Conservation (phyloP, 2,888 invertebrate genomes). For the Caenorhabditis wallacei region DNA sequence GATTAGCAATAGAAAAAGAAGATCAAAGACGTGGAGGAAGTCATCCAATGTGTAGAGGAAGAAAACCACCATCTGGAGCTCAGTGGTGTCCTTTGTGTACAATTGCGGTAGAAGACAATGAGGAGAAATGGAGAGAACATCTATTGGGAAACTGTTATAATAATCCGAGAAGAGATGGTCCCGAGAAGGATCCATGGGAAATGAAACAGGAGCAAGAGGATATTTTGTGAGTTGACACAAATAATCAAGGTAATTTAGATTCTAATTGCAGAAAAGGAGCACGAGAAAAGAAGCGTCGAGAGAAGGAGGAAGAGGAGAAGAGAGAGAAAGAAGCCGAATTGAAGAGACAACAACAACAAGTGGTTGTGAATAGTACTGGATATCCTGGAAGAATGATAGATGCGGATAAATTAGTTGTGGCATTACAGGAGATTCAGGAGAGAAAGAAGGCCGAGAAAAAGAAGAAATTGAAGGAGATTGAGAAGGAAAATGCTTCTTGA, state of each 20-base stretch:
- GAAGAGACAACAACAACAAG: constrained; percentile 45
- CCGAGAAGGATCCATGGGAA: constrained; percentile 62
- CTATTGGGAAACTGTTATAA: constrained; percentile 73
- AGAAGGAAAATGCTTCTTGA: constrained; percentile 32
- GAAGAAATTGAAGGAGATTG: constrained; percentile 55
- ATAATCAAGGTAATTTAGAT: neutral
- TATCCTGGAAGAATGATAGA: constrained; percentile 67
- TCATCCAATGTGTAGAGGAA: constrained; percentile 77
- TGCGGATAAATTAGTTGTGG: constrained; percentile 68
- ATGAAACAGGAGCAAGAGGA: constrained; percentile 60
- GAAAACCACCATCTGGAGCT: constrained; percentile 72
- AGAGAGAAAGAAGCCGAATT: constrained; percentile 6
- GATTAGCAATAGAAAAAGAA: constrained; percentile 75
- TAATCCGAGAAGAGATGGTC: constrained; percentile 69
- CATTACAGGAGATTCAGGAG: constrained; percentile 62
- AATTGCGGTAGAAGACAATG: constrained; percentile 74
- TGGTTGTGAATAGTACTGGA: constrained; percentile 30
- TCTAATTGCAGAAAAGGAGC: constrained; percentile 46
- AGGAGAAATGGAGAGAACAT: constrained; percentile 74
- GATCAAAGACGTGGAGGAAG: constrained; percentile 66
- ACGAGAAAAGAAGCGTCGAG: constrained; percentile 35
- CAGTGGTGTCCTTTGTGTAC: constrained; percentile 80
- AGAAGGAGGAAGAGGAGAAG: constrained; percentile 42
- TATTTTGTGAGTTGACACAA: constrained; percentile 34
- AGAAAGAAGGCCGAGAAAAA: constrained; percentile 66